Percentiles rank a stretch among this genome's conserved stretches.
Conservation (phyloP, 1,140 invertebrate genomes). For the Hydropsyche tenuis region DNA sequence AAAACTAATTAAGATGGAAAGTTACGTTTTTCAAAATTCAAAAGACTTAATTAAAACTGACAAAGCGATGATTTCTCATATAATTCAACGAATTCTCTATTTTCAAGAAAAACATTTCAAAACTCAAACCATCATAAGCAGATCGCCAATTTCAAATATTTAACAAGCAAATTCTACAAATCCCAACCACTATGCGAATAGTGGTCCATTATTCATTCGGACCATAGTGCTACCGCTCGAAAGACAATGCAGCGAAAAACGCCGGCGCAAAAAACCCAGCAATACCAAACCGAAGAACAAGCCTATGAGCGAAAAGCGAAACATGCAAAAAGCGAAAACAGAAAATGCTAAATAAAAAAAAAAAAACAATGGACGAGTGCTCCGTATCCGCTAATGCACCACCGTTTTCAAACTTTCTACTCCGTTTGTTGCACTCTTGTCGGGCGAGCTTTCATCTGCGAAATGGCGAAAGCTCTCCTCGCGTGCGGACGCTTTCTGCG, state of each 20-base stretch:
- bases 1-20: conserved; percentile 6
- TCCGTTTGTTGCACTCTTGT: conserved; percentile 42
- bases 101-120: too few relatives aligned
- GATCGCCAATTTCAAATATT: too few relatives aligned
- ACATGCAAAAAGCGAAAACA: conserved; percentile 3
- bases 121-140: too few relatives aligned
- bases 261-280: background rate
- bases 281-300: background rate
- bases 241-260: conserved; percentile 20
- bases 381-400: conserved; percentile 42
- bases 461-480: conserved; percentile 43
- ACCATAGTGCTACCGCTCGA: conserved; percentile 3
- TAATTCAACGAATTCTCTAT: too few relatives aligned
- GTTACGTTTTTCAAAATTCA: background rate
- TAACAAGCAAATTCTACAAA: background rate
- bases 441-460: conserved; percentile 45
- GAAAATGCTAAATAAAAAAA: background rate
- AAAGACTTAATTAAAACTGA: conserved; percentile 4
- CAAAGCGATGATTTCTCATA: background rate
- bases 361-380: background rate
- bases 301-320: background rate
- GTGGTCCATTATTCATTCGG: too few relatives aligned
- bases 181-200: background rate
- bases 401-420: conserved; percentile 35
- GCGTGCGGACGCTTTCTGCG: conserved; percentile 5